Evolutionary conservation across 1,140 invertebrate genomes (phyloP).

Genomic region (Bombus fervidus): DNA sequence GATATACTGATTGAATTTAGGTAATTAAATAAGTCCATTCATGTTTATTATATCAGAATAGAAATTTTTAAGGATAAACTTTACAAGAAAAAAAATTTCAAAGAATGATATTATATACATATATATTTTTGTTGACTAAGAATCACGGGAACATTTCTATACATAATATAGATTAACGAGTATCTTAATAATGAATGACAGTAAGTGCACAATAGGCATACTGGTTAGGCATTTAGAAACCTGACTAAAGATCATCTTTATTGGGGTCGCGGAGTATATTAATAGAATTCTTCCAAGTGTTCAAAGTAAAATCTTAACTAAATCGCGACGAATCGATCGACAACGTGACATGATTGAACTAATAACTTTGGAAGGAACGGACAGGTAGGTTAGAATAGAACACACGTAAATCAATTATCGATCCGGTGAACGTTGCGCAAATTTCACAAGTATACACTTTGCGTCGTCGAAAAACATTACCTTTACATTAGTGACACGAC

Average conservation of each 20-base stretch:
- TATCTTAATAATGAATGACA: slow-evolving; percentile 35
- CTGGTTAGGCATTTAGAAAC: slow-evolving; percentile 27
- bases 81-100: too few relatives aligned
- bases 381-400: slow-evolving; percentile 67
- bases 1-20: not conserved
- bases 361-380: slow-evolving; percentile 49
- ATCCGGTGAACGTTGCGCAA: slow-evolving; percentile 67
- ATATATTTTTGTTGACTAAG: not conserved
- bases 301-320: not conserved
- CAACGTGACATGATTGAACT: slow-evolving; percentile 22
- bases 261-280: too few relatives aligned
- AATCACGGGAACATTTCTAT: not conserved
- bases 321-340: slow-evolving; percentile 17
- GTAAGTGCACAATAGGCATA: slow-evolving; percentile 24
- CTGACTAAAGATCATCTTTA: slow-evolving; percentile 33
- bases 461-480: not conserved
- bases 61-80: not conserved
- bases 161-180: slow-evolving; percentile 5
- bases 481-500: slow-evolving; percentile 17
- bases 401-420: slow-evolving; percentile 70
- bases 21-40: not conserved
- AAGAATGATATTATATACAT: not conserved
- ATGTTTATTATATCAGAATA: not conserved
- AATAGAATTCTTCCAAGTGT: not conserved
- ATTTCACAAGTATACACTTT: slow-evolving; percentile 2